phyloP scores from a whole-genome alignment of 2,888 invertebrate species.

The Pycnomerus fuliginosus region DNA sequence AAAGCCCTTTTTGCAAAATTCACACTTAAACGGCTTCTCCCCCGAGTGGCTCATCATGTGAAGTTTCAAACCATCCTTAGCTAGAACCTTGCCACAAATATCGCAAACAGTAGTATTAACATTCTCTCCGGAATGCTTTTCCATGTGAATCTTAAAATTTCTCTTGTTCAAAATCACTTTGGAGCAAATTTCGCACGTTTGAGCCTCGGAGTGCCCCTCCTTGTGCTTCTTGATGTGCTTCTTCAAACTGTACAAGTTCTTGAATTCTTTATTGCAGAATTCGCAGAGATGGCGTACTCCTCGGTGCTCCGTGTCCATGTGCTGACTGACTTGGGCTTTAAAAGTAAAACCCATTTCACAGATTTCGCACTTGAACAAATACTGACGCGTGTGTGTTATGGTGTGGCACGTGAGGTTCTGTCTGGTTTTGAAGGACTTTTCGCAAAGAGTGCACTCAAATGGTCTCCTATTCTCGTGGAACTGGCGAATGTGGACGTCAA shows the following conservation, averaged over 20 bases:
- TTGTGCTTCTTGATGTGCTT: constrained; percentile 1
- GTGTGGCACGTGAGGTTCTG: background rate
- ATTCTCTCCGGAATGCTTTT: constrained; percentile 49
- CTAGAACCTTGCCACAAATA: constrained; percentile 3
- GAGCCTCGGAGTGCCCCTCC: background rate
- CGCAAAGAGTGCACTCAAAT: constrained; percentile 1
- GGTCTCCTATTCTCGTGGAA: constrained; percentile 1
- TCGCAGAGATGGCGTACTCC: constrained; percentile 3
- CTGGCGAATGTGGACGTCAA: background rate
- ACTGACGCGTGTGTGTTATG: constrained; percentile 2
- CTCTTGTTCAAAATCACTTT: background rate
- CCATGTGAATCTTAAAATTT: background rate
- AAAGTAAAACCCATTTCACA: constrained; percentile 1
- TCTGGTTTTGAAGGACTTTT: background rate
- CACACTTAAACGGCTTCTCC: constrained; percentile 6
- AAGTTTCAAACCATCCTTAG: background rate
- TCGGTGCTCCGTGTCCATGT: background rate
- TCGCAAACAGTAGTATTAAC: background rate
- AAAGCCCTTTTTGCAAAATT: constrained; percentile 4
- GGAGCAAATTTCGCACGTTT: constrained; percentile 4
- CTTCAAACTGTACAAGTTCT: background rate
- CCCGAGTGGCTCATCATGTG: constrained; percentile 8
- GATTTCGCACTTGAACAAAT: constrained; percentile 1
- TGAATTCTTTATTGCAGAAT: constrained; percentile 1
- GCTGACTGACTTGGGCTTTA: background rate